Evolutionary conservation across 2,797 vertebrate species (phyloP), one percentile per base, ranked within the genome.

Genomic region (Sphenopsis melanotis): DNA sequence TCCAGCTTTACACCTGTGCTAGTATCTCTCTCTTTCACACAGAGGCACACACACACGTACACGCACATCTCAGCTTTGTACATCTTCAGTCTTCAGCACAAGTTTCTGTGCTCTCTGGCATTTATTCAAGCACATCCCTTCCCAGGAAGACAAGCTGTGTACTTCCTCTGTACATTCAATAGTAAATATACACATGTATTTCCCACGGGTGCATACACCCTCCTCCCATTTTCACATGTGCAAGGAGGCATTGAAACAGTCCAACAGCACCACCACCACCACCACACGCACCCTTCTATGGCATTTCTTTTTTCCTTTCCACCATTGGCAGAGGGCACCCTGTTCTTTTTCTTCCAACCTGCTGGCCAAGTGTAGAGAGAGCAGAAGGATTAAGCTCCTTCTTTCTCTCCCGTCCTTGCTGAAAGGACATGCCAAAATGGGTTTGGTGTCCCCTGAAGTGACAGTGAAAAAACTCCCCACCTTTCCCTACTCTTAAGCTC

Each of bases 141-240:
- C 76, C 71, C 74, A 92, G 94, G 96, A 96, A 97, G 97, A 97
- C 93, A 96, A 94, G 86, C 52, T 41, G 2, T 61, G 69, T 94
- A 82, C 95, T 96, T 97, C 87, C 94, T 79, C 87, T 88, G 55
- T 96, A 97, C 96, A 96, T 97, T 94, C 97, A 96, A 91, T 56
- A 97, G 89, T 80, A 96, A 97, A 96, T 93, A 95, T 95, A 97
- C 91, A 95, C 60, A 89, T 49, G 52, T 94, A 91, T 96, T 96
- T 95, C 96, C 78, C 65, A 61, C 2, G 87, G 95, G 83, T 95
- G 91, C 11, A 6, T 87, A 94, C 83, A 93, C 92, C 89, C 83
- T 89, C 47, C 74, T 95, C 93, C 57, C 75, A 49, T 82, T 85
- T 87, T 76, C 84, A 86, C 60, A 77, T 87, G 90, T 91, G 89